Evolutionary conservation across 2,888 invertebrate species (phyloP).

Genomic region (Sepiola atlantica): DNA sequence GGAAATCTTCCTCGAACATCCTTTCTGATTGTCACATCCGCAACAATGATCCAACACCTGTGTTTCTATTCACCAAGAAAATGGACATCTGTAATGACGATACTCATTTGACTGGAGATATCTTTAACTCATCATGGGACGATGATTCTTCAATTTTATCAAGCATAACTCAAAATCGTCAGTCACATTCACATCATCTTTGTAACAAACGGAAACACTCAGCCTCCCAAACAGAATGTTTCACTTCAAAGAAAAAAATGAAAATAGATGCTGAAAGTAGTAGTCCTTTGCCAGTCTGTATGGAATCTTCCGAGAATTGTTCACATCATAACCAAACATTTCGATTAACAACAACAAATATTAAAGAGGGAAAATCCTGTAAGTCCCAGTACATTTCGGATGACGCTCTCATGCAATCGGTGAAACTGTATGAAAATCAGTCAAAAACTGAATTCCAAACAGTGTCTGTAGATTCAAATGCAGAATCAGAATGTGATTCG

Average conservation of each 20-base stretch:
- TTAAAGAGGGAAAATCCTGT: neutral
- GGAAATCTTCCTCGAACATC: neutral
- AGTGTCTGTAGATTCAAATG: neutral
- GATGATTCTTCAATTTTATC: neutral
- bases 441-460: neutral
- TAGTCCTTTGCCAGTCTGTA: neutral
- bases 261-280: neutral
- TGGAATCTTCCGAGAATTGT: neutral
- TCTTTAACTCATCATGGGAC: neutral
- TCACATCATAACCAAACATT: neutral
- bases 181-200: neutral
- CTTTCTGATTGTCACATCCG: neutral
- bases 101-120: neutral
- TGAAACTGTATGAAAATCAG: constrained; percentile 33
- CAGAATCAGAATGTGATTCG: constrained; percentile 23
- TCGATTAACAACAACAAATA: neutral
- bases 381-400: constrained; percentile 32
- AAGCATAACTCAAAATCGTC: neutral
- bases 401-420: neutral
- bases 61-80: neutral
- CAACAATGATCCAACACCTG: neutral
- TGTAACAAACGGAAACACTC: neutral
- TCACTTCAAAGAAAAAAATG: neutral
- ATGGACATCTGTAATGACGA: neutral
- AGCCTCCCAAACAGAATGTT: neutral